Base-by-base conservation (phyloP, 2,888 invertebrate genomes). In the Drosophila melanocephala region DNA sequence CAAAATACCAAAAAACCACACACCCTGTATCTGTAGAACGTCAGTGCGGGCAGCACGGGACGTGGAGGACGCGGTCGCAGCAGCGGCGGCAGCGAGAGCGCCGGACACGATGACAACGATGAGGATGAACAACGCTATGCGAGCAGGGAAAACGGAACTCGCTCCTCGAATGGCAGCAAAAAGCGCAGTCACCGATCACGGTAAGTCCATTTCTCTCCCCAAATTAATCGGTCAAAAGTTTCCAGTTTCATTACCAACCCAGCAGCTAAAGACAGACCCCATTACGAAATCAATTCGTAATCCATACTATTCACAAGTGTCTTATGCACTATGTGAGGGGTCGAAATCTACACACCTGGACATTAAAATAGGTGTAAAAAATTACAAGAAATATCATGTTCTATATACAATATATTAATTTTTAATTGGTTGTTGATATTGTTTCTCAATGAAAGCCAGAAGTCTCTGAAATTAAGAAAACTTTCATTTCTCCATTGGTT, bases 11-110 rank as follows among this genome's bases (percentile, higher is more conserved):
- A 76, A 76, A 76, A 70, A 66, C 69, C 67, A 52, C 73, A 82
- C 58, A 77, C 74, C 87, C 83, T 79, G 57, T 57, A 84, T 87
- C 85, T 89, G 81, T 84, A 87, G 87, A 87, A 76, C 78, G 81
- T 86, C 86, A 88, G 75, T 81, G 77, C 79, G 72, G 75, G 81
- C 77, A 75, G 78, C 71, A 75, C 71, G 72, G 84, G 84, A 83
- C 84, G 82, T 63, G 84, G 80, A 69, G 84, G 80, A 71, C 79
- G 84, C 63, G 74, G 75, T 44, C 81, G 81, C 51, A 79, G 81
- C 72, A 71, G 74, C 61, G 76, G 70, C 37, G 76, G 72, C 42
- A 76, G 80, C 56, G 78, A 75, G 37, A 89, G 84, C 59, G 73
- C 62, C 35, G 88, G 81, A 58, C 79, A 79, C 53, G 87, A 88